Evolutionary conservation across 2,113 vertebrate species (phyloP).

Genomic region (Ammodytes marinus): DNA sequence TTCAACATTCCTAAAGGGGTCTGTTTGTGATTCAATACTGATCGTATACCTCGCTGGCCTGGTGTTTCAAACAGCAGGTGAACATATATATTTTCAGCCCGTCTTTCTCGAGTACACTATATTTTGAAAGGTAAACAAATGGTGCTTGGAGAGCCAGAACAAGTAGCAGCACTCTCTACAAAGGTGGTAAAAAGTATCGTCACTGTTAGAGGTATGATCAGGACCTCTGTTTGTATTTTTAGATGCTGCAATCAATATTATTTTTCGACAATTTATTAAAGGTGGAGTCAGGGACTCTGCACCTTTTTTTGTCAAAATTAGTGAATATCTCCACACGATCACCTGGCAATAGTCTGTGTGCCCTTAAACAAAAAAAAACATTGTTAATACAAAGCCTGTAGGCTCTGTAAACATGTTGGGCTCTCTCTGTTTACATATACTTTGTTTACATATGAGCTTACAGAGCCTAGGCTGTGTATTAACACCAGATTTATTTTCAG

Average conservation of each 20-base stretch:
- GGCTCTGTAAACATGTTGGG: too few species aligned
- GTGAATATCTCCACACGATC: too few species aligned
- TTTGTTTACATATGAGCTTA: too few species aligned
- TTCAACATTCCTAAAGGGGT: background rate
- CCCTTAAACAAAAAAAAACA: too few species aligned
- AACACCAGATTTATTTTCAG: too few species aligned
- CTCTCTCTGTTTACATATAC: too few species aligned
- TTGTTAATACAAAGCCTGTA: too few species aligned
- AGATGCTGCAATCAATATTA: background rate
- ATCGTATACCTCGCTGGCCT: background rate
- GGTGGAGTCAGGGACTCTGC: too few species aligned
- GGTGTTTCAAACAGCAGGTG: constrained; percentile 22
- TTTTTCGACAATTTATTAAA: background rate
- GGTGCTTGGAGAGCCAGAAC: background rate
- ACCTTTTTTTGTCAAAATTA: too few species aligned
- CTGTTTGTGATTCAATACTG: background rate
- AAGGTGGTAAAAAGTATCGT: background rate
- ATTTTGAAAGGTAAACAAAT: constrained; percentile 27
- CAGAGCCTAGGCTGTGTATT: too few species aligned
- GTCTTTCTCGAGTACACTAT: background rate
- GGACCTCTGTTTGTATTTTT: background rate
- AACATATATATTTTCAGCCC: constrained; percentile 12
- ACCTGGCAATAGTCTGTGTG: too few species aligned
- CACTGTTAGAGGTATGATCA: background rate
- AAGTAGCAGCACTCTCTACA: constrained; percentile 5